phyloP scores from a whole-genome alignment of 2,113 vertebrate species.

The Numida meleagris region DNA sequence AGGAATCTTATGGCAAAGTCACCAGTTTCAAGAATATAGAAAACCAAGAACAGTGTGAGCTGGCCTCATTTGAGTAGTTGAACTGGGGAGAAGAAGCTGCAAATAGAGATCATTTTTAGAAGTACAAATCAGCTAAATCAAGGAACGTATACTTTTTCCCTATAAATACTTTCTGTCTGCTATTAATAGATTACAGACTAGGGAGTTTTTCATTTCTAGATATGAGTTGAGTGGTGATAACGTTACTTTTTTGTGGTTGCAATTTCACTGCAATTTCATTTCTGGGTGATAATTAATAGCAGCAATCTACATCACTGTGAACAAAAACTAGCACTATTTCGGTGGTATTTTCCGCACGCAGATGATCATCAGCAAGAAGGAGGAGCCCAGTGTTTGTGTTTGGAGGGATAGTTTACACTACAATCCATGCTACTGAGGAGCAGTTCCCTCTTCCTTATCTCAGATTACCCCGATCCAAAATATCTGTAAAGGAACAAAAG shows the following conservation, averaged over 20 bases:
- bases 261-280: neutral
- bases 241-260: neutral
- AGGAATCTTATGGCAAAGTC: neutral
- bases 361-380: too few relatives aligned
- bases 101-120: neutral
- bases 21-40: neutral
- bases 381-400: too few relatives aligned
- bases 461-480: fast-evolving
- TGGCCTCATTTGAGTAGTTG: neutral
- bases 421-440: fast-evolving
- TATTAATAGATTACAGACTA: too few relatives aligned
- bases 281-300: neutral
- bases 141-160: neutral
- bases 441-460: neutral
- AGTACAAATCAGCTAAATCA: neutral
- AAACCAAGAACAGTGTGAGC: neutral
- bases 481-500: fast-evolving
- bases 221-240: neutral
- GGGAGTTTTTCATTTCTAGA: neutral
- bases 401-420: fast-evolving
- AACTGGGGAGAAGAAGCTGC: neutral
- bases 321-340: fast-evolving
- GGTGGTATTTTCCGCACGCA: neutral
- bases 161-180: neutral
- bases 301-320: neutral